These are phyloP conservation scores for Myripristis jacobus DNA, from an alignment of 2,797 vertebrate species.

Conservation along the genomic window DNA sequence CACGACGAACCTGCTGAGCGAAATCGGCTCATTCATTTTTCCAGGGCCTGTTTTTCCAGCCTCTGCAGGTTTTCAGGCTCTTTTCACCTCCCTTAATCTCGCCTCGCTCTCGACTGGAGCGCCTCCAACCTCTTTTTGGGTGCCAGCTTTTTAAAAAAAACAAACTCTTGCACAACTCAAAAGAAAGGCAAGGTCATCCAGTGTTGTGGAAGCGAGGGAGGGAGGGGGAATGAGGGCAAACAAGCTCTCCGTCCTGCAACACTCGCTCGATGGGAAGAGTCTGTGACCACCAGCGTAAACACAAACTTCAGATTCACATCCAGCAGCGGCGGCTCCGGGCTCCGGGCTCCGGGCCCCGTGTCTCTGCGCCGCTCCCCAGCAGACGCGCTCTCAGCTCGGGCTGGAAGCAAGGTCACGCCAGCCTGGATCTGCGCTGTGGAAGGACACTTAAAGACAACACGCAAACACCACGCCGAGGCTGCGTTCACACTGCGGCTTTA, in stretches of 20 bases:
- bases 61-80: no score
- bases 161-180: neutral
- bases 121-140: neutral
- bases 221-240: no score
- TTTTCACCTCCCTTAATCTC: no score
- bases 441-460: no score
- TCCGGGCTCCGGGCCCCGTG: no score
- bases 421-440: constrained; percentile 18
- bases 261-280: neutral
- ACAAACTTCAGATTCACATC: constrained; percentile 6
- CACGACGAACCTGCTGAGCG: neutral
- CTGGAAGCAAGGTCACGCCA: constrained; percentile 37
- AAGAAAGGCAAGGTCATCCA: constrained; percentile 21
- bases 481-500: no score
- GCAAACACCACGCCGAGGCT: no score
- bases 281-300: constrained; percentile 48
- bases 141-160: constrained; percentile 4
- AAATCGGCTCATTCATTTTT: neutral
- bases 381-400: neutral
- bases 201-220: constrained; percentile 5
- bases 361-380: neutral
- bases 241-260: no score
- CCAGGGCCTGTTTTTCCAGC: no score
- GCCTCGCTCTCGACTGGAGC: neutral
- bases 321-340: neutral